A percentile compares a stretch with the other conserved stretches of the same genome.
These are phyloP conservation scores for Epiblema foenella DNA, from an alignment of 2,888 invertebrate genomes.

Conservation along the genomic window DNA sequence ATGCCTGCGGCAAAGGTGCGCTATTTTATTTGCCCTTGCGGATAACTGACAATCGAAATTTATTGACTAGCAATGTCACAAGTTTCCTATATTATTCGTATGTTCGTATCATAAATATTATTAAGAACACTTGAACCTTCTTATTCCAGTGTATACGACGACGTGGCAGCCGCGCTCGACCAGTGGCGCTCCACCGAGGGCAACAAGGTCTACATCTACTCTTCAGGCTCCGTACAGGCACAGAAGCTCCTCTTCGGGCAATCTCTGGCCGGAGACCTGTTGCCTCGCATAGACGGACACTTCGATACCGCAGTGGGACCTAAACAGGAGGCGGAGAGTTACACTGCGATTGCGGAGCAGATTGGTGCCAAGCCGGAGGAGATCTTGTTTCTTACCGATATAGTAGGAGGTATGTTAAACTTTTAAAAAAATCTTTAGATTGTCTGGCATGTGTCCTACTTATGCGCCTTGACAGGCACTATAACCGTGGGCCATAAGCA, in stretches of 20 bases:
- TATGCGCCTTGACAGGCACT: too few species aligned
- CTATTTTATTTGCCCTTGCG: too few species aligned
- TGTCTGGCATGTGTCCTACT: too few species aligned
- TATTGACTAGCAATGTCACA: too few species aligned
- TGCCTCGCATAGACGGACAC: conserved; percentile 89
- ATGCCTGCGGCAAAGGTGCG: too few species aligned
- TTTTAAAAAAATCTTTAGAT: background rate
- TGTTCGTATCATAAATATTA: background rate
- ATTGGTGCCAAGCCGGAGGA: conserved; percentile 87
- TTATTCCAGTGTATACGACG: conserved; percentile 91
- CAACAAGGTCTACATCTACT: conserved; percentile 92
- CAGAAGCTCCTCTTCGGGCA: conserved; percentile 94
- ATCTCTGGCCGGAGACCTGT: conserved; percentile 90
- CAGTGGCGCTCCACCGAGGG: conserved; percentile 88
- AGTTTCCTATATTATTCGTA: background rate
- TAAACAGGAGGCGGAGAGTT: conserved; percentile 92
- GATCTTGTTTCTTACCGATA: conserved; percentile 94
- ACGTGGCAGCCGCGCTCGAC: conserved; percentile 91
- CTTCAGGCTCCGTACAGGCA: conserved; percentile 95
- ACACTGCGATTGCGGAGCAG: conserved; percentile 89
- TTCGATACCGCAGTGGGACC: conserved; percentile 95
- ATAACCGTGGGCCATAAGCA: too few species aligned
- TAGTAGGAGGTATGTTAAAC: conserved; percentile 87
- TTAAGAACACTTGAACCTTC: background rate
- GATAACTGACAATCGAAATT: too few species aligned